Percentiles rank a stretch among this genome's conserved stretches.
Conservation (phyloP, 2,797 vertebrate genomes). For the Gallinago solitaria region DNA sequence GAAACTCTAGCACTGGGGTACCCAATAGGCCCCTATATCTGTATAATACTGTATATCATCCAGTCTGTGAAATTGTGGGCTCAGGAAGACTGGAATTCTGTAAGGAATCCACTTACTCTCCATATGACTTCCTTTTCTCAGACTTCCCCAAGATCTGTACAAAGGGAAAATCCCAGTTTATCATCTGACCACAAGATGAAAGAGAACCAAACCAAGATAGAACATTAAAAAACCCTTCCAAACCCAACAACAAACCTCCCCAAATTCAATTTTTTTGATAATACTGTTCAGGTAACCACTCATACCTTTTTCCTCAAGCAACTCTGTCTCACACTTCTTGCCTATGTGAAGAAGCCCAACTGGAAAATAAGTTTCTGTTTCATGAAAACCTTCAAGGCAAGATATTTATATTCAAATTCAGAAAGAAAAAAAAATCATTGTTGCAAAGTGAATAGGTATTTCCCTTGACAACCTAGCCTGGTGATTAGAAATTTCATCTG, state of each 20-base stretch:
- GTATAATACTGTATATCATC: not conserved
- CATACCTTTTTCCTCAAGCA: not conserved
- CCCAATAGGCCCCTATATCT: not conserved
- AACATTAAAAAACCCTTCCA: not conserved
- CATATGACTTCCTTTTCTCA: not conserved
- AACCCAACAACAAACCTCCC: not conserved
- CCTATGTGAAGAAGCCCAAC: not conserved
- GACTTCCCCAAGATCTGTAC: not conserved
- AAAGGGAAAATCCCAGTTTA: not conserved
- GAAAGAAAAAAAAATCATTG: not conserved
- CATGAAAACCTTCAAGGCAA: not conserved
- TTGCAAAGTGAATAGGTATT: not conserved
- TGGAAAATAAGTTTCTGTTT: not conserved
- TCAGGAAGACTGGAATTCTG: not conserved
- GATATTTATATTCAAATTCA: not conserved
- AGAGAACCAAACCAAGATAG: not conserved
- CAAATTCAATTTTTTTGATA: not conserved
- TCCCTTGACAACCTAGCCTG: not conserved
- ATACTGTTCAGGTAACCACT: not conserved
- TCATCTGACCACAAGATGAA: not conserved
- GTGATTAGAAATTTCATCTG: not conserved
- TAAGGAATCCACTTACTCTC: not conserved
- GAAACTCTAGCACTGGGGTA: not conserved
- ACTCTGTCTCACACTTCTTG: not conserved
- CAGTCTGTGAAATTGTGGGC: not conserved